Conservation (phyloP, 35 echinoderm and acorn worm species). For the Anneissia japonica region DNA sequence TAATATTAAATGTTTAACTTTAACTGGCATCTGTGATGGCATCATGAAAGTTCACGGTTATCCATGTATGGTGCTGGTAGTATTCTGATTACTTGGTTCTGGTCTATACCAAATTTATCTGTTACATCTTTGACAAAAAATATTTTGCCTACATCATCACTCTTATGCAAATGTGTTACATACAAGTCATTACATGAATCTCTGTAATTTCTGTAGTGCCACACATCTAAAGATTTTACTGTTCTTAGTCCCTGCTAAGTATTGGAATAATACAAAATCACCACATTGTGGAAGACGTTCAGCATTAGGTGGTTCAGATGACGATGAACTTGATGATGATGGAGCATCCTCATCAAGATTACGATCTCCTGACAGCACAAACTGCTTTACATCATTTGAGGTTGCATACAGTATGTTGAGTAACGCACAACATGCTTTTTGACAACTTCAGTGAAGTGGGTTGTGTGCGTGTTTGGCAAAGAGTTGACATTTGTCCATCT, state of each 20-base stretch:
- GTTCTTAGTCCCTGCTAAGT: neutral
- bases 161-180: constrained; percentile 18
- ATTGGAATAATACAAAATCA: constrained; percentile 14
- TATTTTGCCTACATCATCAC: constrained; percentile 14
- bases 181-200: neutral
- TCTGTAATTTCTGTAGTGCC: constrained; percentile 5
- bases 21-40: too few species aligned
- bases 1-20: too few species aligned
- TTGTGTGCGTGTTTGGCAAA: constrained; percentile 9
- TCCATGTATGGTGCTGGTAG: constrained; percentile 16
- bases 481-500: constrained; percentile 1
- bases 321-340: neutral
- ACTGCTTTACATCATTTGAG: neutral
- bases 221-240: neutral
- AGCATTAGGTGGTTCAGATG: neutral
- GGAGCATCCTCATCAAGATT: neutral
- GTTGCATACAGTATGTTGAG: neutral
- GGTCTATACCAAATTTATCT: constrained; percentile 17
- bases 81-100: constrained; percentile 8
- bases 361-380: neutral
- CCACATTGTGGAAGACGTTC: neutral
- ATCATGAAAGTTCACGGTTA: too few species aligned
- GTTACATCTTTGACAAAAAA: constrained; percentile 12
- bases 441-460: neutral
- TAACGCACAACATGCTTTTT: neutral